Evolutionary conservation across 2,797 vertebrate species (phyloP).

Genomic region (Nothura maculosa): DNA sequence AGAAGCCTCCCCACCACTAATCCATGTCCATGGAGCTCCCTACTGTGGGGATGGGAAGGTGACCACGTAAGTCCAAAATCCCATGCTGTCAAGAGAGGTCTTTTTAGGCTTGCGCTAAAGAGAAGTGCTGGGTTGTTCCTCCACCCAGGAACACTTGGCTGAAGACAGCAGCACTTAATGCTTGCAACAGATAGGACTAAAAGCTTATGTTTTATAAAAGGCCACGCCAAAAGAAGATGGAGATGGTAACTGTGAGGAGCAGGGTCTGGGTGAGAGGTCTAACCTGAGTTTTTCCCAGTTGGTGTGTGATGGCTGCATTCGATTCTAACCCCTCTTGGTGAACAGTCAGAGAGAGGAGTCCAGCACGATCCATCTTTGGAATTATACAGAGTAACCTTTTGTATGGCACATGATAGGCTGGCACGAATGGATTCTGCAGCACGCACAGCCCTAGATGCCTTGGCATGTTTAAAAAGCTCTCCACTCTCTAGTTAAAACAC

Average conservation of each 20-base stretch:
- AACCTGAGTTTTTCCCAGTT: neutral
- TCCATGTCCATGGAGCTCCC: constrained; percentile 85
- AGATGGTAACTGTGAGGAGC: neutral
- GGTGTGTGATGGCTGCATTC: neutral
- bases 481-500: neutral
- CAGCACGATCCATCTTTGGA: neutral
- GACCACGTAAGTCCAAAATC: constrained; percentile 81
- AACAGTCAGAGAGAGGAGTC: accelerated
- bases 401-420: neutral
- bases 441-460: accelerated
- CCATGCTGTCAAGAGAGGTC: neutral
- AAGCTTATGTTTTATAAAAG: neutral
- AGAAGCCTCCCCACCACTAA: constrained; percentile 86
- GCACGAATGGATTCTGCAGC: neutral
- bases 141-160: neutral
- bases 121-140: neutral
- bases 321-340: neutral
- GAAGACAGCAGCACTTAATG: neutral
- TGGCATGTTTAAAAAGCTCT: neutral
- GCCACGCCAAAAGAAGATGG: accelerated
- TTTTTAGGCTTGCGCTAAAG: neutral
- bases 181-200: neutral
- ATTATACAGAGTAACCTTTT: neutral
- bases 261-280: neutral
- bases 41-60: constrained; percentile 93